Evolutionary conservation across 2,113 vertebrate genomes (phyloP).

Genomic region (Marmota flaviventris): DNA sequence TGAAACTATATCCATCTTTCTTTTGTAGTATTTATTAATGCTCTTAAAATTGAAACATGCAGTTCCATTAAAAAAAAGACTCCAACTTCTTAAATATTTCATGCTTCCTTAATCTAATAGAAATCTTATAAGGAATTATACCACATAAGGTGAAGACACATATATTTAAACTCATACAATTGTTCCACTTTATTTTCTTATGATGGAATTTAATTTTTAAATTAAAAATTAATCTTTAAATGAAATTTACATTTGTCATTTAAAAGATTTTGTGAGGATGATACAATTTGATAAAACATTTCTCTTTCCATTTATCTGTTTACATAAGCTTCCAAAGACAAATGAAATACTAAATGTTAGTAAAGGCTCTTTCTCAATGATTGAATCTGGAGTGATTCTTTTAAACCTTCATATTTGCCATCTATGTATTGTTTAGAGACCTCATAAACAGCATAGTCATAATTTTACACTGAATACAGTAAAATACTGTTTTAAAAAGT

Average conservation of each 20-base stretch:
- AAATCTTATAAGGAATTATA: neutral
- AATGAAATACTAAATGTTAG: neutral
- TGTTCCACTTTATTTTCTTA: neutral
- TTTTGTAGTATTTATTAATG: neutral
- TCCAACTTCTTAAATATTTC: neutral
- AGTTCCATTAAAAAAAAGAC: neutral
- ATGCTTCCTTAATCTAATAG: neutral
- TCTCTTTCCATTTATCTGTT: neutral
- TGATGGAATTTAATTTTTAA: neutral
- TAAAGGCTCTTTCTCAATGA: slow-evolving; percentile 2
- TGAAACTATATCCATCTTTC: neutral
- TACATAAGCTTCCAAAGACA: neutral
- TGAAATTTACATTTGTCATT: neutral
- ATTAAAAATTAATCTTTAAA: too few relatives aligned
- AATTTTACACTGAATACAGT: neutral
- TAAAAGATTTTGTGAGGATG: neutral
- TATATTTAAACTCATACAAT: neutral
- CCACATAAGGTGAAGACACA: neutral
- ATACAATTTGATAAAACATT: neutral
- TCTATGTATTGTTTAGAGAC: neutral
- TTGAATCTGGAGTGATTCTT: neutral
- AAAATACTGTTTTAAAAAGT: neutral
- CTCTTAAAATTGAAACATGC: neutral
- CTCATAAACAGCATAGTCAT: neutral
- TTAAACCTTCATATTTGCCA: neutral